Base-by-base conservation (phyloP, 1,140 invertebrate species). In the Helicoverpa armigera region DNA sequence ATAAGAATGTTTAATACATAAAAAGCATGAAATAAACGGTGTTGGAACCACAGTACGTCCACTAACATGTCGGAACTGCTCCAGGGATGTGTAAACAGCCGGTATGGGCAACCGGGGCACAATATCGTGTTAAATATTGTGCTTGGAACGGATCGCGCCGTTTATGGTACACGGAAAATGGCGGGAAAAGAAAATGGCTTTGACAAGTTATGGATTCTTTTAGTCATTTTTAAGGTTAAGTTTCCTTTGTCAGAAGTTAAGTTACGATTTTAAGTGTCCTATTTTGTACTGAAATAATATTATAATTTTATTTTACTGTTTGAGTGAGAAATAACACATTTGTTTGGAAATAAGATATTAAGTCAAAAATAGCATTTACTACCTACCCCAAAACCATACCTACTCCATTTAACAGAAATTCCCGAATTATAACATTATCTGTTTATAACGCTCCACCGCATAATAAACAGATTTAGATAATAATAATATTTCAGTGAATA, bases 121-220 rank as follows among this genome's bases (percentile, higher is more conserved):
- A 16, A 75, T 75, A 43, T 75, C 73, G 43, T 35, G 56, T 75
- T 75, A 75, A 75, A 75, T 75, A 75, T 75, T 50, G 73, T 51
- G 13, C 18, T 29, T 43, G 53, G 9, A 16, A 50, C 56, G 58
- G 43, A 43, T 61, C 70, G 70, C 7, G 35, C 43, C 56, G 54
- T 58, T 75, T 75, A 61, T 75, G 56, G 58, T 43, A 74, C 70
- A 50, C 67, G 67, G 67, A 60, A 75, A 61, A 72, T 70, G 23
- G 69, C 69, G 16, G 69, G 12, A 61, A 43, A 75, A 61, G 29
- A 75, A 48, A 75, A 75, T 50, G 43, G 63, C 73, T 56, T 29
- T 16, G 56, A 50, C 23, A 61, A 50, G 35, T 29, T 61, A 23
- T 61, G 35, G 73, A 51, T 60, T 60, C 35, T 23, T 23, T 61